These are phyloP conservation scores for Steatocranus sp. DNA, from an alignment of 2,797 vertebrate genomes.

Conservation along the genomic window DNA sequence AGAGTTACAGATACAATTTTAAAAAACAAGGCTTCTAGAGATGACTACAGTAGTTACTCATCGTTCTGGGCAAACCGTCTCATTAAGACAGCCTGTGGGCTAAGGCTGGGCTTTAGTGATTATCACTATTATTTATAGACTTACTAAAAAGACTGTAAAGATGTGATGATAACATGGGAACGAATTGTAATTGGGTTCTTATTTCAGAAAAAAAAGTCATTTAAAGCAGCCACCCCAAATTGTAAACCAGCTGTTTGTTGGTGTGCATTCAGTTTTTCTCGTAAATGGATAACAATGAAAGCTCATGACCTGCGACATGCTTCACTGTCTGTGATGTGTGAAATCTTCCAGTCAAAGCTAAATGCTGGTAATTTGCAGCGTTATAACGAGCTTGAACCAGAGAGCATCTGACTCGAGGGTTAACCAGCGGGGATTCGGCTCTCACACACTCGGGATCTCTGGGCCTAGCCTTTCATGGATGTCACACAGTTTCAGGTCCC, in stretches of 20 bases:
- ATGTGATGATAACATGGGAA: background rate
- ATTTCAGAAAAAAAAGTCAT: background rate
- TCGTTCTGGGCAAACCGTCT: background rate
- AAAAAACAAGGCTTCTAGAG: background rate
- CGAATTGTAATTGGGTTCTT: background rate
- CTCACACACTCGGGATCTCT: background rate
- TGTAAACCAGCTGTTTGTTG: background rate
- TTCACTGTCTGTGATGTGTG: background rate
- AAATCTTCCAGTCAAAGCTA: background rate
- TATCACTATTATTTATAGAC: background rate
- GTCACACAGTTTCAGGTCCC: constrained; percentile 31
- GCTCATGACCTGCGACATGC: background rate
- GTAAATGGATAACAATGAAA: background rate
- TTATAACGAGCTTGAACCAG: background rate
- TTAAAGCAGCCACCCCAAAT: background rate
- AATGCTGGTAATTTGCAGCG: background rate
- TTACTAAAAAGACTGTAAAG: background rate
- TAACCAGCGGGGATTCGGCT: constrained; percentile 20
- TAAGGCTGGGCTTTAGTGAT: background rate
- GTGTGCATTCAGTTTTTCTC: background rate
- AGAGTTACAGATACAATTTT: background rate
- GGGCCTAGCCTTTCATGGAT: constrained; percentile 29
- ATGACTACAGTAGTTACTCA: background rate
- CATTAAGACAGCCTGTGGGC: background rate
- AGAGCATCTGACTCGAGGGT: constrained; percentile 9